Evolutionary conservation across 2,113 vertebrate genomes (phyloP).

Genomic region (Nyctereutes procyonoides): DNA sequence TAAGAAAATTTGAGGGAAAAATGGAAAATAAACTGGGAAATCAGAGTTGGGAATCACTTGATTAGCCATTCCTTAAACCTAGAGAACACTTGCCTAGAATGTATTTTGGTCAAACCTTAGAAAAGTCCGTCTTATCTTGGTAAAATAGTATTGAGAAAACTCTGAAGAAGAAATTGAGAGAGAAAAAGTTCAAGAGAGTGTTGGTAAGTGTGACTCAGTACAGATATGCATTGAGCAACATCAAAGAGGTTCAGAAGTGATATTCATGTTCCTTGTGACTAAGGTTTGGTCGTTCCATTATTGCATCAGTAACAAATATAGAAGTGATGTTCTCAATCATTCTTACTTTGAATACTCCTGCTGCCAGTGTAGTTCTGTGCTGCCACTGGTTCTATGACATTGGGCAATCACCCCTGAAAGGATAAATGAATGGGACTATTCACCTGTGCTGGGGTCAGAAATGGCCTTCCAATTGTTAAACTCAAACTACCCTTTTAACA

Average conservation of each 20-base stretch:
- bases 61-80: not conserved
- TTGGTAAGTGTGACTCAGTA: not conserved
- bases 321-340: not conserved
- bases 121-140: not conserved
- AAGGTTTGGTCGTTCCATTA: too few species aligned
- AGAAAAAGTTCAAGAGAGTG: not conserved
- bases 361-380: too few species aligned
- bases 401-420: not conserved
- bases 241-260: not conserved
- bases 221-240: accelerated
- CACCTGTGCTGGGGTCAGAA: not conserved
- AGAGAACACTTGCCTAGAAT: not conserved
- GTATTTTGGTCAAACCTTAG: not conserved
- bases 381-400: not conserved
- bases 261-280: not conserved
- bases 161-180: not conserved
- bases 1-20: not conserved
- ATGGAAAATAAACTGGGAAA: not conserved
- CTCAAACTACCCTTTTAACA: not conserved
- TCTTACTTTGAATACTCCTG: not conserved
- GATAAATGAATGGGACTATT: not conserved
- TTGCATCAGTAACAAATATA: not conserved
- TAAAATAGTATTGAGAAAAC: not conserved
- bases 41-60: not conserved
- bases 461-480: not conserved